Conservation (phyloP, 2,888 invertebrate genomes). For the Polyommatus icarus region DNA sequence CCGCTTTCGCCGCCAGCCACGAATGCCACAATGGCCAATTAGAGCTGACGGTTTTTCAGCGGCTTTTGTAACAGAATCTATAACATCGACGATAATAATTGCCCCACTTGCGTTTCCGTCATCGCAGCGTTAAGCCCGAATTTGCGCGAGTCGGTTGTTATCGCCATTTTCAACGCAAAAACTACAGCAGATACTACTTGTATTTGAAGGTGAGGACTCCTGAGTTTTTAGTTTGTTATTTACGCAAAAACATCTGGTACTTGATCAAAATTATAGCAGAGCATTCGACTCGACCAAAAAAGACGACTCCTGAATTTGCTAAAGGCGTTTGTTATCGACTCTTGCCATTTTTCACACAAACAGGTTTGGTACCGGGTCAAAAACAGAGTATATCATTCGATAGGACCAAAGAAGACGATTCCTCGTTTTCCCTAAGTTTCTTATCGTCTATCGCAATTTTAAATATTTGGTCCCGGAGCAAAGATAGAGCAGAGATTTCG, state of each 20-base stretch:
- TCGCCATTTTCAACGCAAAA: neutral
- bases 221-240: too few species aligned
- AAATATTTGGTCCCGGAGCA: too few species aligned
- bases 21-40: slow-evolving; percentile 29
- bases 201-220: too few species aligned
- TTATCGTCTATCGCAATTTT: too few species aligned
- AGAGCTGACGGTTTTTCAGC: slow-evolving; percentile 22
- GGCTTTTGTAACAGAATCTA: slow-evolving; percentile 15
- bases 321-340: neutral
- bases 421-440: too few species aligned
- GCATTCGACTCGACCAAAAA: neutral
- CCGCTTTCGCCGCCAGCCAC: slow-evolving; percentile 53
- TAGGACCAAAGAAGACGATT: too few species aligned
- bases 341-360: too few species aligned
- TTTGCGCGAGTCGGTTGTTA: neutral
- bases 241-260: too few species aligned
- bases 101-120: slow-evolving; percentile 18
- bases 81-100: neutral
- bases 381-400: too few species aligned
- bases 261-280: too few species aligned
- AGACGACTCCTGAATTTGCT: neutral
- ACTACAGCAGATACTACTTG: neutral
- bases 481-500: neutral
- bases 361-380: too few species aligned
- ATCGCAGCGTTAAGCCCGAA: neutral